Evolutionary conservation across 2,797 vertebrate species (phyloP).

Genomic region (Megalops cyprinoides): DNA sequence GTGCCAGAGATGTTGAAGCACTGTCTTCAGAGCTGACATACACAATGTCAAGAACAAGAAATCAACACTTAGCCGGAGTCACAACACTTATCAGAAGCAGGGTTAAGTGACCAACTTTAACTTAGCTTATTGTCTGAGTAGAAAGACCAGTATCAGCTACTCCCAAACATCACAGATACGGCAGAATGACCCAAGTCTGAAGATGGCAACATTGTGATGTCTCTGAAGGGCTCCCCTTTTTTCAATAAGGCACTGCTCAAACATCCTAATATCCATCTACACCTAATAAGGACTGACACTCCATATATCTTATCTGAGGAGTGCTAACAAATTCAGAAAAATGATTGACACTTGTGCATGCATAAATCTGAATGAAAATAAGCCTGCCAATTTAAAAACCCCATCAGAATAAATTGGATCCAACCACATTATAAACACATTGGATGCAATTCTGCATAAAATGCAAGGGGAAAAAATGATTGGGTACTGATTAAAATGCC

Average conservation of each 20-base stretch:
- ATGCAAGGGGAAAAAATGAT: not conserved
- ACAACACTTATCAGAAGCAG: no score
- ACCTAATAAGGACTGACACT: constrained; percentile 4
- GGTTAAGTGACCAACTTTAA: no score
- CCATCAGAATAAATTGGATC: not conserved
- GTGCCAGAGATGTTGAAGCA: no score
- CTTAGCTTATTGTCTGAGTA: not conserved
- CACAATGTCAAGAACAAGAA: not conserved
- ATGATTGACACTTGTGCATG: not conserved
- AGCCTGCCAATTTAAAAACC: not conserved
- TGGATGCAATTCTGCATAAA: not conserved
- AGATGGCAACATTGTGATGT: no score
- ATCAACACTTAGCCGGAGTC: not conserved
- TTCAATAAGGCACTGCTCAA: no score
- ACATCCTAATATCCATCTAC: not conserved
- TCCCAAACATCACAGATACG: not conserved
- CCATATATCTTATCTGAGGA: not conserved
- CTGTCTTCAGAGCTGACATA: no score
- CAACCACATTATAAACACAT: not conserved
- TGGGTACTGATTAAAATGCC: not conserved
- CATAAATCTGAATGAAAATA: constrained; percentile 14
- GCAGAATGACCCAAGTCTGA: no score
- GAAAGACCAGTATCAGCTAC: not conserved
- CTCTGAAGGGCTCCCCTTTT: no score
- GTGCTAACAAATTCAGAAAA: not conserved